These are phyloP conservation scores for Lutraria rhynchaena DNA, from an alignment of 1,140 invertebrate species.

Conservation along the genomic window DNA sequence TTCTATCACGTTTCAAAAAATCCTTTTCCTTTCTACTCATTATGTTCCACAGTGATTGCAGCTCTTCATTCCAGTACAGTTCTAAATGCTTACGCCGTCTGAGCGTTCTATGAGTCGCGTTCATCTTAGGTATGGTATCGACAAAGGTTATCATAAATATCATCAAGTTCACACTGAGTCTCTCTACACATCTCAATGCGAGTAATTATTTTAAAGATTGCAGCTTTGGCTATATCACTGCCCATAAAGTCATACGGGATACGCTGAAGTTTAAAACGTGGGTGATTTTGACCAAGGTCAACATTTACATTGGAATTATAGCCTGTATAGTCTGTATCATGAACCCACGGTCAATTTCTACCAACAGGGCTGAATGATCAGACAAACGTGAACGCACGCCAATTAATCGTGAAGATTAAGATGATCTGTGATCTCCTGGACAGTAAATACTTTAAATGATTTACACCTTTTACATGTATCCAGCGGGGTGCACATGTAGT, in stretches of 20 bases:
- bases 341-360: no score
- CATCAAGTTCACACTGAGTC: slow-evolving; percentile 26
- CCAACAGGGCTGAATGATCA: no score
- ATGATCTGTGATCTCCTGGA: not conserved
- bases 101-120: not conserved
- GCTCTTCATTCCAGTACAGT: slow-evolving; percentile 20
- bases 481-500: slow-evolving; percentile 41
- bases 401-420: slow-evolving; percentile 2
- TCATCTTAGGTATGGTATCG: not conserved
- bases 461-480: not conserved
- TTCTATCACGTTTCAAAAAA: slow-evolving; percentile 23
- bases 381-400: slow-evolving; percentile 4
- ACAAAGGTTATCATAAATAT: slow-evolving; percentile 34
- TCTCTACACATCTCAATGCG: slow-evolving; percentile 9
- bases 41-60: slow-evolving; percentile 35
- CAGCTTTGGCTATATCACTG: not conserved
- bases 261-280: slow-evolving; percentile 7
- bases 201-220: slow-evolving; percentile 27
- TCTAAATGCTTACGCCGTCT: not conserved
- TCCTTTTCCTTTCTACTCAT: slow-evolving; percentile 21
- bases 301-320: no score
- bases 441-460: slow-evolving; percentile 3
- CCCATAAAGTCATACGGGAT: slow-evolving; percentile 6
- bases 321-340: no score
- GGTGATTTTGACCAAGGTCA: no score